Base-by-base conservation (phyloP, 2,797 vertebrate species). In the Pseudopleuronectes americanus region DNA sequence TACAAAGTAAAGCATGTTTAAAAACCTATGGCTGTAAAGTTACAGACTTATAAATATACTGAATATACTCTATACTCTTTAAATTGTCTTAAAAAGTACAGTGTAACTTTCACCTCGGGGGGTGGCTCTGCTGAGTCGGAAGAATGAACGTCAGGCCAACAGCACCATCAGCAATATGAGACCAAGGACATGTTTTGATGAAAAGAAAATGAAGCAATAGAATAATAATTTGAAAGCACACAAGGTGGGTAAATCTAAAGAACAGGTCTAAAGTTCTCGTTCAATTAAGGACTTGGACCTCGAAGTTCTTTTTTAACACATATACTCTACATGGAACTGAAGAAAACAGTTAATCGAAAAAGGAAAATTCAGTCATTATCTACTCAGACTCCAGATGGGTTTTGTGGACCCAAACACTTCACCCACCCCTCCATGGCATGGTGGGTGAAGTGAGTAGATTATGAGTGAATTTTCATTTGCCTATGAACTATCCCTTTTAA, bases 171-270 rank as follows among this genome's bases (percentile, higher is more conserved):
- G 86, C 85, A 80, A 58, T 81, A 78, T 49, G 38, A 85, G 65
- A 83, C 63, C 75, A 77, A 89, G 80, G 84, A 77, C 68, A 61
- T 80, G 63, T 77, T 84, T 79, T 86, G 83, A 69, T 84, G 67
- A 80, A 68, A 76, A 71, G 64, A 77, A 85, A 85, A 81, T 26
- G 52, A 86, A 81, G 61, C 66, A 75, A 70, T 66, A 33, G 77
- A 80, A 86, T 84, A 62, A 71, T 80, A 71, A 71, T 70, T 71
- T 84, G 21, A 64, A 69, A 81, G 55, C 68, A 62, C 13, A 64
- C 23, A 67, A 61, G 24, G 43, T 16, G 6, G 7, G 17, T 56
- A 41, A 77, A 47, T 60, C 53, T 31, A 43, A 57, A 51, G 65
- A 49, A 52, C 16, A 51, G 4, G 63, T 65, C 53, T 24, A 14